Evolutionary conservation across 1,140 invertebrate species (phyloP), one percentile per base, ranked within the genome.

Genomic region (Venturia canescens): DNA sequence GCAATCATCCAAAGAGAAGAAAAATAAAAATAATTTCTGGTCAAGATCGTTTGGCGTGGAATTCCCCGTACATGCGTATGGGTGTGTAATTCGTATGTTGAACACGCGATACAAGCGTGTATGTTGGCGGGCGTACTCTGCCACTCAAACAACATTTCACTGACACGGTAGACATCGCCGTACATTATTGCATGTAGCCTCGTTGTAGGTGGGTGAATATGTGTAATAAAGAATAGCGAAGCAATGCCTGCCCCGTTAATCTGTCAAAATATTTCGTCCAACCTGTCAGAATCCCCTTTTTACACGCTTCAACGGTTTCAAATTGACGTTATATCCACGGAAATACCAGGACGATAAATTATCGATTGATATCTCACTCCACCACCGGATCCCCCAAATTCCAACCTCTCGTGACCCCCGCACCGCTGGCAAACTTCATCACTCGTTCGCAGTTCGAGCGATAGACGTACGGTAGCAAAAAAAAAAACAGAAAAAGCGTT

Each of bases 231-330:
- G 57, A 63, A n/a, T 15, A 13, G 57, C n/a, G 3, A 29, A 15
- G 26, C 72, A 31, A 50, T 53, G 27, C 72, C 72, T 18, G 7
- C 48, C 72, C 9, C 48, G 27, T 75, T 60, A 31, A 50, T 50
- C 72, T 75, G 72, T 75, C 72, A n/a, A 75, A 75, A 75, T 75
- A 75, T 75, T 75, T 75, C 72, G 72, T 75, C 72, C 72, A 75
- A 50, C 72, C 72, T 75, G 72, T 75, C 72, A 75, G 60, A 50
- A 57, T 75, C 72, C 72, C 72, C 72, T 75, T 75, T 75, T 75
- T 75, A 75, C 72, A 75, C 72, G 72, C 23, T 75, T 60, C 72
- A 21, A 75, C 72, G 72, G 60, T 75, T 60, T 75, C 72, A 75
- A 75, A 75, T 75, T 75, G 72, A 75, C 57, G 72, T 75, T 75